These are phyloP conservation scores for Drosophila dunni DNA, from an alignment of 1,140 invertebrate species.

Conservation along the genomic window DNA sequence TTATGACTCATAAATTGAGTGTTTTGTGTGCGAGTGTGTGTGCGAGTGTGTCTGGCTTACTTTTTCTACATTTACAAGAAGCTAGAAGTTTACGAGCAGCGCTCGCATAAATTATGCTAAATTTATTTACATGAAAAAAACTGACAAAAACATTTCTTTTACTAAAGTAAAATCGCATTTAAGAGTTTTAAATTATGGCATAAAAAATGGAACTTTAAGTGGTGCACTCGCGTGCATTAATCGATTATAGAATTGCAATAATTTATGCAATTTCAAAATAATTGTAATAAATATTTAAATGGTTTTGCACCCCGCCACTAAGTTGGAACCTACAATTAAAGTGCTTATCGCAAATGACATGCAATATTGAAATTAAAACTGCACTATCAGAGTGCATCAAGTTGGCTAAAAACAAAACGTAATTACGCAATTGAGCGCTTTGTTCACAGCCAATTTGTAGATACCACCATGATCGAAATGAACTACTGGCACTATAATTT, in stretches of 20 bases:
- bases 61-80: conserved; percentile 35
- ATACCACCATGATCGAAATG: conserved; percentile 2
- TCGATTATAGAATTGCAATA: background rate
- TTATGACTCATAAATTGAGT: conserved; percentile 55
- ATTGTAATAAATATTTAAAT: conserved; percentile 7
- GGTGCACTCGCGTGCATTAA: background rate
- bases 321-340: background rate
- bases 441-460: conserved; percentile 21
- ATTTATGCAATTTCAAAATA: conserved; percentile 19
- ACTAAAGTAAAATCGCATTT: background rate
- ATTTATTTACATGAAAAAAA: conserved; percentile 16
- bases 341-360: conserved; percentile 9
- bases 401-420: conserved; percentile 9
- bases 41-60: conserved; percentile 11
- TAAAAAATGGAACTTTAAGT: background rate
- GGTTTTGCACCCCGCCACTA: background rate
- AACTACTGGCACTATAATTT: background rate
- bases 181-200: conserved; percentile 18
- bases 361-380: conserved; percentile 31
- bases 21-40: conserved; percentile 22
- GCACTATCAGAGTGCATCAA: conserved; percentile 1
- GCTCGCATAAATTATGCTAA: conserved; percentile 45
- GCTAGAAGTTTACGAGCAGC: conserved; percentile 41
- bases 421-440: conserved; percentile 25
- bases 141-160: background rate